Evolutionary conservation across 1,140 invertebrate genomes (phyloP).

Genomic region (Chymomyza costata): DNA sequence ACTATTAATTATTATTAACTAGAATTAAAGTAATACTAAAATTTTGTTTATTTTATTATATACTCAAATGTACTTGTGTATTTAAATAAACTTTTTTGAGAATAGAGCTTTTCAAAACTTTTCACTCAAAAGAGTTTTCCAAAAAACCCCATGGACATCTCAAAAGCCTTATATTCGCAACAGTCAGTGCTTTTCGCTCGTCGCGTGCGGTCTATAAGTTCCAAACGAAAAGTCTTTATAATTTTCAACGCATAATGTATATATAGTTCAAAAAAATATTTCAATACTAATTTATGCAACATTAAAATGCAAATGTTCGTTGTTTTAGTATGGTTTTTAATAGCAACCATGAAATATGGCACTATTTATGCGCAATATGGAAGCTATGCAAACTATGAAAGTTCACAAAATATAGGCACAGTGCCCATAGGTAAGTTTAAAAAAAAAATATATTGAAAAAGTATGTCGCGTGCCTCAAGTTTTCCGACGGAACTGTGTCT

Average conservation of each 20-base stretch:
- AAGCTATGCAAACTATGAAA: slow-evolving; percentile 29
- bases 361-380: slow-evolving; percentile 31
- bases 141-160: no score
- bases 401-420: slow-evolving; percentile 32
- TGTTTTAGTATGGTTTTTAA: slow-evolving; percentile 3
- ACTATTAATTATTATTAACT: slow-evolving; percentile 1
- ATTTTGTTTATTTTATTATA: slow-evolving; percentile 3
- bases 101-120: slow-evolving; percentile 36
- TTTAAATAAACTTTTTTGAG: slow-evolving; percentile 20
- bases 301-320: slow-evolving; percentile 29
- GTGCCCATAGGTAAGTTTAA: slow-evolving; percentile 53
- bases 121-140: slow-evolving; percentile 50
- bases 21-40: no score
- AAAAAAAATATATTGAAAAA: slow-evolving; percentile 19
- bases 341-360: slow-evolving; percentile 11
- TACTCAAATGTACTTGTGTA: slow-evolving; percentile 4
- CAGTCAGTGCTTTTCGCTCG: slow-evolving; percentile 41
- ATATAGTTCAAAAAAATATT: slow-evolving; percentile 19
- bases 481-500: background rate
- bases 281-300: slow-evolving; percentile 14
- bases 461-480: slow-evolving; percentile 22
- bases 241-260: slow-evolving; percentile 11
- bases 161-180: slow-evolving; percentile 32
- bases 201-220: slow-evolving; percentile 15
- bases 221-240: background rate